Percentiles rank a stretch among this genome's conserved stretches.
phyloP scores from a whole-genome alignment of 2,113 vertebrate species.

The Struthio camelus region DNA sequence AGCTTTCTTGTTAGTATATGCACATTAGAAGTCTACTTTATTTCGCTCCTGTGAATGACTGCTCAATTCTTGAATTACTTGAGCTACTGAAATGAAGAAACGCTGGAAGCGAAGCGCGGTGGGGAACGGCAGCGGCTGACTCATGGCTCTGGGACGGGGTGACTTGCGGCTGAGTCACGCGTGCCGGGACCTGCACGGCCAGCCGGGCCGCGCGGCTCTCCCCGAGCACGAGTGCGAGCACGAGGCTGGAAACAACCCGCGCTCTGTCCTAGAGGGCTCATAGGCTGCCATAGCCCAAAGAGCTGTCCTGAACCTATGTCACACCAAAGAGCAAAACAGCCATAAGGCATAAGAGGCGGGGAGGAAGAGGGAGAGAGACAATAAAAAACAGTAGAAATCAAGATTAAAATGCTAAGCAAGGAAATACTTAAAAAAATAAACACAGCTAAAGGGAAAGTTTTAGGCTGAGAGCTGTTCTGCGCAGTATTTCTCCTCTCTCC shows the following conservation, averaged over 20 bases:
- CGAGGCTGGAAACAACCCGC: not conserved
- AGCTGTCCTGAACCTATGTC: not conserved
- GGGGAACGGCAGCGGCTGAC: not conserved
- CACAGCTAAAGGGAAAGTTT: not conserved
- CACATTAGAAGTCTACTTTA: not conserved
- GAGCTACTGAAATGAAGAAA: not conserved
- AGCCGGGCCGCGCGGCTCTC: too few relatives aligned
- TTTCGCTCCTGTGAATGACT: not conserved
- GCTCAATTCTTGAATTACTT: not conserved
- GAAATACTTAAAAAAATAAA: not conserved
- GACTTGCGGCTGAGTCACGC: not conserved
- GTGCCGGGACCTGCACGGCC: too few relatives aligned
- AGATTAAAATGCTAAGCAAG: not conserved
- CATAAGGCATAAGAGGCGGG: not conserved
- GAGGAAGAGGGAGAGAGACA: not conserved
- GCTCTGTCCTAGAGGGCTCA: not conserved
- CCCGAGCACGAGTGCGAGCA: too few relatives aligned
- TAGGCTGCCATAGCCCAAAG: not conserved
- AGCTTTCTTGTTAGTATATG: not conserved
- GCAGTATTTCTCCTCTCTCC: not conserved
- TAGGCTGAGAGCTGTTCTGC: not conserved
- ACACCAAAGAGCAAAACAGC: not conserved
- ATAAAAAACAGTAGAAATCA: not conserved
- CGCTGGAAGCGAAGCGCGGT: rapidly evolving
- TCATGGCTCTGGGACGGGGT: rapidly evolving